Evolutionary conservation across 2,888 invertebrate genomes (phyloP).

Genomic region (Drosophila imparisetae): DNA sequence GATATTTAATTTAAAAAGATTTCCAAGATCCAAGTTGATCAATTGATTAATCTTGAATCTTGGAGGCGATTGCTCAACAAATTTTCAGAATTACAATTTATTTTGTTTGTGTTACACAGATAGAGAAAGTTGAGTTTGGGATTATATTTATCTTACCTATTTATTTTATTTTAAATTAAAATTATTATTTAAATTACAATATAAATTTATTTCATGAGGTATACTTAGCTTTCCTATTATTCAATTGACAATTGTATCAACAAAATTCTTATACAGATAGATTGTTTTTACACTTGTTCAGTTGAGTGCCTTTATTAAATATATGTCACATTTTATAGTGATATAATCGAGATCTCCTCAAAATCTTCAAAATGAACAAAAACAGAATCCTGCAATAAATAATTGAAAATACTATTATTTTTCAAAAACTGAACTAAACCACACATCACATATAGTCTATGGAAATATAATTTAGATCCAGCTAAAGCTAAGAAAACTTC

Average conservation of each 20-base stretch:
- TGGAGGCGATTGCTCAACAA: neutral
- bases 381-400: neutral
- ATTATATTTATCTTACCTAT: neutral
- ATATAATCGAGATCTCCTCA: too few species aligned
- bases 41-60: neutral
- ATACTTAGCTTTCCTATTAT: neutral
- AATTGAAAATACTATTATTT: neutral
- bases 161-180: neutral
- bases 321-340: neutral
- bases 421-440: neutral
- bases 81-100: neutral
- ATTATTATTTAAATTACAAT: neutral
- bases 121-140: neutral
- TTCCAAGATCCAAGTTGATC: neutral
- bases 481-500: too few species aligned
- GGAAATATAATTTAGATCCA: neutral
- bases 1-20: neutral
- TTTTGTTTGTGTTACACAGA: neutral
- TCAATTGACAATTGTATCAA: neutral
- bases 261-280: neutral
- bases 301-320: neutral
- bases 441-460: neutral
- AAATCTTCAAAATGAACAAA: neutral
- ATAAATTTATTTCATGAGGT: neutral
- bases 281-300: neutral